Percentiles rank a stretch among this genome's conserved stretches.
These are phyloP conservation scores for Harpegnathos saltator DNA, from an alignment of 1,140 invertebrate species.

Conservation along the genomic window DNA sequence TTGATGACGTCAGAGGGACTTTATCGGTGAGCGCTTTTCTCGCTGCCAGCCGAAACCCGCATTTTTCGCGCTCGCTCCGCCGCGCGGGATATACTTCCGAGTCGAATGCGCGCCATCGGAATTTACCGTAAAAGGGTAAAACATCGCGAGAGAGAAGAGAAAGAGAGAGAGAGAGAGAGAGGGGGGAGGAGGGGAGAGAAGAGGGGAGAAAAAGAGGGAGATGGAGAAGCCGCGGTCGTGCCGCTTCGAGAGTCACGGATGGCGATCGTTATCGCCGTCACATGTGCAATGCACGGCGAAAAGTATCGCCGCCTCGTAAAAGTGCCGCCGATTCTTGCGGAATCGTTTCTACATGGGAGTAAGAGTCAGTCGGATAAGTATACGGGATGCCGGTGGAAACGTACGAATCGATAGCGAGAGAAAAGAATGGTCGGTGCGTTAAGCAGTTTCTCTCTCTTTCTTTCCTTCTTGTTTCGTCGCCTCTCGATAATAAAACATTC, in stretches of 20 bases:
- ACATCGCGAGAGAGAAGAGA: constrained; percentile 1
- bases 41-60: constrained; percentile 30
- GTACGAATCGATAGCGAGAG: neutral
- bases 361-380: constrained; percentile 4
- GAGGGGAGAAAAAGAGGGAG: constrained; percentile 8
- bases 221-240: constrained; percentile 28
- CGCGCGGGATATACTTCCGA: constrained; percentile 18
- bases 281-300: constrained; percentile 48
- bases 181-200: constrained; percentile 6
- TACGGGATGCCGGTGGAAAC: neutral
- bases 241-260: constrained; percentile 49
- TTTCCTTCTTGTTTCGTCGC: neutral
- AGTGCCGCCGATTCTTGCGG: constrained; percentile 34
- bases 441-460: neutral
- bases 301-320: constrained; percentile 51
- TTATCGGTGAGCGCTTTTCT: constrained; percentile 32
- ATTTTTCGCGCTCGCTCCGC: constrained; percentile 14
- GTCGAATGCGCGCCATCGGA: constrained; percentile 33
- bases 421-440: neutral
- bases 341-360: constrained; percentile 22
- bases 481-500: neutral
- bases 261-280: constrained; percentile 55
- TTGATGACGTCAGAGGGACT: constrained; percentile 47
- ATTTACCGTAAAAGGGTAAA: constrained; percentile 54
- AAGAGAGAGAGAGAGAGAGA: constrained; percentile 15